Evolutionary conservation across 2,888 invertebrate genomes (phyloP).

Genomic region (Entomobrya multifasciata): DNA sequence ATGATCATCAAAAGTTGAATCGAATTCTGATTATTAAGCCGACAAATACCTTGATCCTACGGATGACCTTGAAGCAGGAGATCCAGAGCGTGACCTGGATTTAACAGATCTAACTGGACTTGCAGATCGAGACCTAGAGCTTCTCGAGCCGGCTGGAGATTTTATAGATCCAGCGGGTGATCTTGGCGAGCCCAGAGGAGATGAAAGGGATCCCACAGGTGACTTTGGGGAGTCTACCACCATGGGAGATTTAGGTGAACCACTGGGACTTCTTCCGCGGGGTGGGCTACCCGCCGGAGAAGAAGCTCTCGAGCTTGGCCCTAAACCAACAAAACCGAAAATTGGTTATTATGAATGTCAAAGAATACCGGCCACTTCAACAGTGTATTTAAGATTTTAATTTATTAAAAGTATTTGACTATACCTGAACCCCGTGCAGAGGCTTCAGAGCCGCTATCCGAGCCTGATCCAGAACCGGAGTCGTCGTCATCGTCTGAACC

Average conservation of each 20-base stretch:
- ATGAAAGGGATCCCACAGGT: background rate
- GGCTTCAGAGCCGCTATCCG: slow-evolving; percentile 35
- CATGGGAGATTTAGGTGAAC: slow-evolving; percentile 56
- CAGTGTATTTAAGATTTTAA: no score
- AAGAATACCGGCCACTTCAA: no score
- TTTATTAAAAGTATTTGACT: no score
- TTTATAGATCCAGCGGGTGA: slow-evolving; percentile 33
- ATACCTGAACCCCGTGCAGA: slow-evolving; percentile 40
- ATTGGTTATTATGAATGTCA: no score
- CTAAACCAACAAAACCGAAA: no score
- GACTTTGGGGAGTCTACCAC: slow-evolving; percentile 37
- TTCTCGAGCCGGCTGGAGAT: slow-evolving; percentile 42
- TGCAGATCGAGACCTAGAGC: slow-evolving; percentile 67
- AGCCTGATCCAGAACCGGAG: slow-evolving; percentile 60
- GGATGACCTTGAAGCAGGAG: slow-evolving; percentile 81
- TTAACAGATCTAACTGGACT: slow-evolving; percentile 81
- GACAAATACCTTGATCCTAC: slow-evolving; percentile 81
- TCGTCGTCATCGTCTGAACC: slow-evolving; percentile 51
- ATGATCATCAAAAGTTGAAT: no score
- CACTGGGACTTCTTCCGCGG: slow-evolving; percentile 36
- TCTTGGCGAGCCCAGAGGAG: slow-evolving; percentile 32
- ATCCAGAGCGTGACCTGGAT: slow-evolving; percentile 78
- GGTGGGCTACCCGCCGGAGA: slow-evolving; percentile 49
- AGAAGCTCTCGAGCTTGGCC: slow-evolving; percentile 64
- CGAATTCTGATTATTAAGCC: no score